Base-by-base conservation (phyloP, 2,888 invertebrate genomes). In the Epistrophe grossulariae region DNA sequence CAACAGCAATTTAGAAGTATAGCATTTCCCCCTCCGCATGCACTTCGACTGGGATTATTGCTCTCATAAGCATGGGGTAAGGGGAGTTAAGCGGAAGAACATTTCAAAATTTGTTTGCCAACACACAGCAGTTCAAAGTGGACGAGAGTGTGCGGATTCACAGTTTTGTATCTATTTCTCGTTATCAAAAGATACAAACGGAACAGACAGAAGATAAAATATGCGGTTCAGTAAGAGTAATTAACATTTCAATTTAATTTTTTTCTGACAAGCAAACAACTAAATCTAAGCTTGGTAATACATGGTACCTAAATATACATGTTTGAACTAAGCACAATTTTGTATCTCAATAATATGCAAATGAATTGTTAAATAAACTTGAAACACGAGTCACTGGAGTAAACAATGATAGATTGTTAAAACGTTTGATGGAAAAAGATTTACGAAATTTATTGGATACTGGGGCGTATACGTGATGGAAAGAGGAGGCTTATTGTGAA, bases 1-100 rank as follows among this genome's bases (percentile, higher is more conserved):
- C 87, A 87, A 83, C 83, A 76, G 87, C 87, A 87, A 87, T 87
- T 87, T 87, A 79, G 79, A 76, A 82, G 83, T 76, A n/a, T n/a
- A 83, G 87, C 87, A n/a, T 79, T 70, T 60, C 70, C 35, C 79
- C 71, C 78, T 52, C 17, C 50, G 24, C 24, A 8, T 31, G n/a
- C 28, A 31, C 60, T 60, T 43, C 13, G 35, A 15, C 57, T 71
- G 38, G 59, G 71, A 79, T 74, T 84, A 84, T 77, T 80, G 43
- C 38, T 77, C 38, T 77, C 35, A 38, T 8, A 8, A 48, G 31
- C 0, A 9, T 17, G 17, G 43, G 71, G 59, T 71, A 45, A 24
- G 24, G 38, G 35, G 19, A 7, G 19, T 50, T 50, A 24, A 59
- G 64, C 45, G 19, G 60, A 40, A 76, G 76, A 87, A 87, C 87